Conservation (phyloP, 92 coral and sea anemone species). For the Pocillopora meandrina region DNA sequence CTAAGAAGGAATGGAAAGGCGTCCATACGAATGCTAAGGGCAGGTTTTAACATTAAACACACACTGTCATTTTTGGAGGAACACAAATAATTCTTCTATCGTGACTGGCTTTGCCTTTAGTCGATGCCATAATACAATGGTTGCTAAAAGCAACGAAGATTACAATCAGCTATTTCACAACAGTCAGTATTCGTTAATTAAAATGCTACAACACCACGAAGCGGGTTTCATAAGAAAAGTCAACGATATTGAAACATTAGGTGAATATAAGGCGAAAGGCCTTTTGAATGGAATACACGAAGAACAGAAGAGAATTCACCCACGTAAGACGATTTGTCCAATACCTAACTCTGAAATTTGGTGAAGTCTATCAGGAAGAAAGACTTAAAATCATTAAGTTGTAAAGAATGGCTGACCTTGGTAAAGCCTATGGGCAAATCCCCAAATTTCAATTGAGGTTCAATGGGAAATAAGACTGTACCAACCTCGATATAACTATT, state of each 20-base stretch:
- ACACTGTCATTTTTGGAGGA: background rate
- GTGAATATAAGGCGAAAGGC: background rate
- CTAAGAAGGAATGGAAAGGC: too few relatives aligned
- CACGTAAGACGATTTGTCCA: background rate
- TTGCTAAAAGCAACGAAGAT: slow-evolving; percentile 43
- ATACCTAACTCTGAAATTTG: background rate
- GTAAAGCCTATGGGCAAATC: background rate
- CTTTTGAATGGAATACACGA: background rate
- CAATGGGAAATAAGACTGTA: background rate
- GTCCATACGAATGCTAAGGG: too few relatives aligned
- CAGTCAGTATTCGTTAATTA: slow-evolving; percentile 18
- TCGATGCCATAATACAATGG: background rate
- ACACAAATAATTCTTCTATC: background rate
- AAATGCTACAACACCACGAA: slow-evolving; percentile 2
- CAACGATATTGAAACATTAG: background rate
- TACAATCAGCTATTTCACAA: slow-evolving; percentile 30
- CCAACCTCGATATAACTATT: background rate
- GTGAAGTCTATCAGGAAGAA: background rate
- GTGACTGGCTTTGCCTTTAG: background rate
- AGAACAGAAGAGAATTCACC: background rate
- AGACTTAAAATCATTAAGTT: background rate
- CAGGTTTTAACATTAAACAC: too few relatives aligned
- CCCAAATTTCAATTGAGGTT: slow-evolving; percentile 1
- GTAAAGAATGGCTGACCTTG: background rate
- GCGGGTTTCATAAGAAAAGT: background rate